Percentiles rank a stretch among this genome's conserved stretches.
Conservation (phyloP, 2,888 invertebrate species). For the Coremacera marginata region DNA sequence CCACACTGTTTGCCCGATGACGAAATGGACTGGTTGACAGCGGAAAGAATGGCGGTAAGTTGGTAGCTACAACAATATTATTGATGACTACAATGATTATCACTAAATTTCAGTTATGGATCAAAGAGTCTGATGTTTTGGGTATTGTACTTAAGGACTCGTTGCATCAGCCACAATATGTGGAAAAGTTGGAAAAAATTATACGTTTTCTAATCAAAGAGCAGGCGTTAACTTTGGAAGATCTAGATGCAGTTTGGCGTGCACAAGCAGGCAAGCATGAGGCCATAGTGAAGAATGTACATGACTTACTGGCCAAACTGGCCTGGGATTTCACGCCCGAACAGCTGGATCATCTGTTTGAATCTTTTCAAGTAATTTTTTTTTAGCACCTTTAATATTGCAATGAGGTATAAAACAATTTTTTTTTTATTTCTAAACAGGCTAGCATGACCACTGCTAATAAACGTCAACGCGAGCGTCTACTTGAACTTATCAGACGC, state of each 20-base stretch:
- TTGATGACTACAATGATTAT: not conserved
- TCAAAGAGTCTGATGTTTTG: constrained; percentile 93
- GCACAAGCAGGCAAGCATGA: constrained; percentile 98
- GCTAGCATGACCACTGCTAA: constrained; percentile 95
- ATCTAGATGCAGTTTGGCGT: constrained; percentile 96
- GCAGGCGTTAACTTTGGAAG: constrained; percentile 86
- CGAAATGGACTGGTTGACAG: constrained; percentile 92
- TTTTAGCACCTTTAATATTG: not conserved
- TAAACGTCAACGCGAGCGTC: constrained; percentile 94
- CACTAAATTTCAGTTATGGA: constrained; percentile 81
- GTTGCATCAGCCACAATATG: constrained; percentile 97
- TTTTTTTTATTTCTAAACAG: constrained; percentile 64
- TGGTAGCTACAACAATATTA: not conserved
- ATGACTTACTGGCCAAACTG: constrained; percentile 93
- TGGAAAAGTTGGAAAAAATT: constrained; percentile 97
- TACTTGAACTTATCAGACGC: constrained; percentile 93
- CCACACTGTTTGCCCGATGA: constrained; percentile 78
- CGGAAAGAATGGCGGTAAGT: constrained; percentile 90
- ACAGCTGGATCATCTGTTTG: constrained; percentile 96
- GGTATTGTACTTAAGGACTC: constrained; percentile 96
- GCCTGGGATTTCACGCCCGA: constrained; percentile 99
- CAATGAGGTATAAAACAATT: not conserved
- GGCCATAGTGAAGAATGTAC: constrained; percentile 97
- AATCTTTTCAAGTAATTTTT: constrained; percentile 88
- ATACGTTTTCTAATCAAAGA: constrained; percentile 97